Evolutionary conservation across 2,113 vertebrate genomes (phyloP), one percentile per base, ranked within the genome.

Genomic region (Hepsetus odoe): DNA sequence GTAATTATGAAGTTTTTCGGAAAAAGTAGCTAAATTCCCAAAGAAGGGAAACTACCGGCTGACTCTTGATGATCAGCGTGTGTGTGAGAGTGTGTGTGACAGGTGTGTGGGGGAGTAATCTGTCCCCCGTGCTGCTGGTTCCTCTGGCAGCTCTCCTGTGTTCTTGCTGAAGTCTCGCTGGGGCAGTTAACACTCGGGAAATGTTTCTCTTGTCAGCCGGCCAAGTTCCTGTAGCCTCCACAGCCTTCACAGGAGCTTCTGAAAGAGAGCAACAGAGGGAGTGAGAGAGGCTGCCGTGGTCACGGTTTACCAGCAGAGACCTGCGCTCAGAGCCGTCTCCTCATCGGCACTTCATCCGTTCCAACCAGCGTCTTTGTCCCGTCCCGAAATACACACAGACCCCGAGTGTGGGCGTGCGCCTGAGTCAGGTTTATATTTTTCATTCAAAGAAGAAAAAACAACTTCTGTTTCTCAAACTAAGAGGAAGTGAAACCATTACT

Each of bases 111-210:
- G 32, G 49, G 30, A 33, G 26, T 18, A 53, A 64, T 13, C 59
- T 66, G 51, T 73, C 24, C 56, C 18, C 46, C 46, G 26, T 51
- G 53, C 53, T 16, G 2, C 46, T 66, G 69, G 53, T 42, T 72
- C 22, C 35, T 64, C 26, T 65, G 44, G 33, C 46, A 49, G 58
- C n/a, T 20, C 30, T 10, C 9, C 46, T 33, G 44, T 42, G 44
- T 38, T 46, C 61, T 22, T 58, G 42, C 49, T 51, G 65, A 61
- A 59, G 33, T 72, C 61, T 72, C 42, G 24, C 38, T 74, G 38
- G 68, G 56, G 24, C 61, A 44, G 24, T 42, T 80, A 77, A 79
- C 62, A 74, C 49, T 77, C 55, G 33, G 30, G 61, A 68, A 46
- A 67, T 64, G 80, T 49, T 72, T 72, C 30, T 62, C 44, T 26